Conservation (phyloP, 2,888 invertebrate species). For the Pseudeuparius sepicola region DNA sequence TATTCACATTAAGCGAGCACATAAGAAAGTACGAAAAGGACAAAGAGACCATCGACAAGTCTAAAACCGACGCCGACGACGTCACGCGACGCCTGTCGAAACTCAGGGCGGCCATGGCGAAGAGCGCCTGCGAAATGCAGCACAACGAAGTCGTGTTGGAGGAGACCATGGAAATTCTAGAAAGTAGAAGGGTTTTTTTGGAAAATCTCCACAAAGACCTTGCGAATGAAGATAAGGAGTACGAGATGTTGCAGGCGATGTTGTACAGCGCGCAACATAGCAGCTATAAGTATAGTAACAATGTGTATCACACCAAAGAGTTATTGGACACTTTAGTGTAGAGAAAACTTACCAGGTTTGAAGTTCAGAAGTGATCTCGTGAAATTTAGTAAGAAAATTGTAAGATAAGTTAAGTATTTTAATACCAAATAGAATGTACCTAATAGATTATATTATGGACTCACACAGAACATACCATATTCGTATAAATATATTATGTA, state of each 20-base stretch:
- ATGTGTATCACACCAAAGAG: slow-evolving; percentile 39
- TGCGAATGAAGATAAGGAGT: slow-evolving; percentile 36
- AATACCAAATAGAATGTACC: slow-evolving; percentile 41
- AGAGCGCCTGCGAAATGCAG: slow-evolving; percentile 39
- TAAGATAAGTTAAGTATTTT: slow-evolving; percentile 25
- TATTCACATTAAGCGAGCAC: slow-evolving; percentile 53
- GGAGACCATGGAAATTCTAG: slow-evolving; percentile 35
- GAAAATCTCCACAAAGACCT: slow-evolving; percentile 36
- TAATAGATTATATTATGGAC: slow-evolving; percentile 29
- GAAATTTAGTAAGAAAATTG: slow-evolving; percentile 17
- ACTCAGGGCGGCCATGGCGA: slow-evolving; percentile 37
- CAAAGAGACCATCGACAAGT: slow-evolving; percentile 38
- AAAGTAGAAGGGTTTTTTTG: slow-evolving; percentile 30
- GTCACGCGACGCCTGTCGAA: slow-evolving; percentile 31
- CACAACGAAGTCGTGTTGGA: slow-evolving; percentile 39
- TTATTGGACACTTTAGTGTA: slow-evolving; percentile 41
- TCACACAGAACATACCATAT: too few species aligned
- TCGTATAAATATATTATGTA: slow-evolving; percentile 17
- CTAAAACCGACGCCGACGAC: slow-evolving; percentile 29
- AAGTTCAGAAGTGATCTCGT: too few species aligned
- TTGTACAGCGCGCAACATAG: slow-evolving; percentile 28
- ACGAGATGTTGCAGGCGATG: slow-evolving; percentile 38
- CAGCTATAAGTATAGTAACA: slow-evolving; percentile 9
- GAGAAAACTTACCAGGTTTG: slow-evolving; percentile 12
- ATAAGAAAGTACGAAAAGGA: slow-evolving; percentile 40